Base-by-base conservation (phyloP, 2,797 vertebrate genomes). In the Amphiprion clarkii region DNA sequence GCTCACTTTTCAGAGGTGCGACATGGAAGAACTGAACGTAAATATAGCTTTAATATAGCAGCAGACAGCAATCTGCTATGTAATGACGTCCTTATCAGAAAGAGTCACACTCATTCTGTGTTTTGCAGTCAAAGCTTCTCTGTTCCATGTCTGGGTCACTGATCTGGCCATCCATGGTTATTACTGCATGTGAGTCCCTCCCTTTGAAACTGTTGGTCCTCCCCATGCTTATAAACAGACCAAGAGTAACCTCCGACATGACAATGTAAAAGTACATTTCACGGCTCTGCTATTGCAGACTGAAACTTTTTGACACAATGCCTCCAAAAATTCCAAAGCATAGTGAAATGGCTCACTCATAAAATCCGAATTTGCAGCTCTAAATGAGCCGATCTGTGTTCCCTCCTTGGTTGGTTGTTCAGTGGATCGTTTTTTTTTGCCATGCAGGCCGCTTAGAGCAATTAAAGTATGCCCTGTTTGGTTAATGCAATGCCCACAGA, bases 401-500 rank as follows among this genome's bases (percentile, higher is more conserved):
- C 16, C n/a, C 17, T 54, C 16, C n/a, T 13, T 29, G 33, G 0
- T 36, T 61, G 21, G 0, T 53, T 61, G 78, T 52, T 33, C 39
- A 25, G 67, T 2, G 4, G 17, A 19, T 42, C n/a, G 4, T 76
- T 61, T 76, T 36, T 23, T 58, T 16, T 46, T 68, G 21, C 62
- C 3, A 31, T 67, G 25, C 51, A 4, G 23, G 4, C 44, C 27
- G 71, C 44, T 68, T 60, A n/a, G 59, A 61, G 59, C 69, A 62
- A 75, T 78, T 55, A 65, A 55, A 55, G 53, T 2, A 31, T 63
- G 70, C 55, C 52, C 51, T 61, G 60, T 67, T 75, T 67, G 48
- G 54, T 70, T 69, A 60, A 52, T 27, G 49, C 23, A 59, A 53
- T 11, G 23, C 82, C 67, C 59, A 55, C 60, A 40, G 65, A 78